Conservation (phyloP, 2,113 vertebrate genomes). For the Rattus norvegicus region DNA sequence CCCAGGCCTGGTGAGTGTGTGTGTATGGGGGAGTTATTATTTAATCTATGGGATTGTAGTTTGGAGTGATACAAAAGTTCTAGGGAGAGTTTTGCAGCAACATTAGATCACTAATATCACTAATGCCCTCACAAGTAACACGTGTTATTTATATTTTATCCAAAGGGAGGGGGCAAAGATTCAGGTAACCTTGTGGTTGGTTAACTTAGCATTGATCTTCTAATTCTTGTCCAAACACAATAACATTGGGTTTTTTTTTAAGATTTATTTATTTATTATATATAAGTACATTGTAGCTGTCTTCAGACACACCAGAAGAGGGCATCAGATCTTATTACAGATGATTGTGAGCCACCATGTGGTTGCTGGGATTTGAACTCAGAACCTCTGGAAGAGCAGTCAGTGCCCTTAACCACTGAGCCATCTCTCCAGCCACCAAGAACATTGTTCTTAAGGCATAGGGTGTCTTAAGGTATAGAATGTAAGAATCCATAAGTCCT, state of each 20-base stretch:
- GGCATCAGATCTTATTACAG: no score
- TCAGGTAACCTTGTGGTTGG: neutral
- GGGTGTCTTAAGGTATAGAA: neutral
- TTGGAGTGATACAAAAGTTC: neutral
- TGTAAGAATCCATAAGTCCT: neutral
- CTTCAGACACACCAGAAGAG: no score
- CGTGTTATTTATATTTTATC: neutral
- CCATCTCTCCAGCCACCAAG: no score
- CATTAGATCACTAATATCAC: neutral
- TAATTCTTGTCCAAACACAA: neutral
- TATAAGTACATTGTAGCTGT: no score
- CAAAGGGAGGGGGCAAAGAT: neutral
- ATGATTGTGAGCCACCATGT: no score
- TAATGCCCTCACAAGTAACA: neutral
- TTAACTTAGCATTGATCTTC: neutral
- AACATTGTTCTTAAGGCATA: no score
- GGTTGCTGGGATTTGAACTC: no score
- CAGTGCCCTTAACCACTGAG: no score
- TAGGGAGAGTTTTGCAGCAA: neutral
- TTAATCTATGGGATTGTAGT: neutral
- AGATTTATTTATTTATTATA: no score
- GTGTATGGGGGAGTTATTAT: neutral
- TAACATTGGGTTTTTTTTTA: neutral
- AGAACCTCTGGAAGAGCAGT: no score
- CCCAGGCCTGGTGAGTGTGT: fast-evolving